Conservation (phyloP, 2,888 invertebrate genomes). For the Microchrysa polita region DNA sequence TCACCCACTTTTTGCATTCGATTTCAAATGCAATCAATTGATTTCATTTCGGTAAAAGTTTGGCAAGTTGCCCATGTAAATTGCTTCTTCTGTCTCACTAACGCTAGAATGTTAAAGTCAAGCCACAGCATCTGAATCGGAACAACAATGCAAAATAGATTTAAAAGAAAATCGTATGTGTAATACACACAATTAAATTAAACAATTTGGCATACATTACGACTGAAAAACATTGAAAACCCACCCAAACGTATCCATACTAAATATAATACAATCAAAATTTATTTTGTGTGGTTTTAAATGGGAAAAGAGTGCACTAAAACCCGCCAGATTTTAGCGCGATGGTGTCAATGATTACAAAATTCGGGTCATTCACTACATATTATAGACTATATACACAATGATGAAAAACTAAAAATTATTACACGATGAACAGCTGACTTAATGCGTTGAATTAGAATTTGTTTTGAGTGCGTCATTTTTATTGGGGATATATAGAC, state of each 20-base stretch:
- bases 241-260: background rate
- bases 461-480: too few species aligned
- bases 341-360: conserved; percentile 16
- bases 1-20: too few species aligned
- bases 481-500: too few species aligned
- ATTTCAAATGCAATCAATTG: too few species aligned
- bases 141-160: too few species aligned
- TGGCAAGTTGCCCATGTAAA: conserved; percentile 13
- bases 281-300: conserved; percentile 1
- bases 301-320: background rate
- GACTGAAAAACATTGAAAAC: conserved; percentile 7
- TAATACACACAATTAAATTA: background rate
- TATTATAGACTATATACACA: background rate
- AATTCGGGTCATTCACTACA: conserved; percentile 25
- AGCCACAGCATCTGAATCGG: too few species aligned
- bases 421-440: conserved; percentile 1
- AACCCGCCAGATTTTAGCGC: background rate
- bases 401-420: too few species aligned
- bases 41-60: background rate
- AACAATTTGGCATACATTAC: conserved; percentile 7
- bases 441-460: background rate
- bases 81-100: too few species aligned
- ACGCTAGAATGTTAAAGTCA: too few species aligned
- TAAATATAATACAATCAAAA: background rate
- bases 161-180: too few species aligned